Base-by-base conservation (phyloP, 2,113 vertebrate species). In the Clarias magur region DNA sequence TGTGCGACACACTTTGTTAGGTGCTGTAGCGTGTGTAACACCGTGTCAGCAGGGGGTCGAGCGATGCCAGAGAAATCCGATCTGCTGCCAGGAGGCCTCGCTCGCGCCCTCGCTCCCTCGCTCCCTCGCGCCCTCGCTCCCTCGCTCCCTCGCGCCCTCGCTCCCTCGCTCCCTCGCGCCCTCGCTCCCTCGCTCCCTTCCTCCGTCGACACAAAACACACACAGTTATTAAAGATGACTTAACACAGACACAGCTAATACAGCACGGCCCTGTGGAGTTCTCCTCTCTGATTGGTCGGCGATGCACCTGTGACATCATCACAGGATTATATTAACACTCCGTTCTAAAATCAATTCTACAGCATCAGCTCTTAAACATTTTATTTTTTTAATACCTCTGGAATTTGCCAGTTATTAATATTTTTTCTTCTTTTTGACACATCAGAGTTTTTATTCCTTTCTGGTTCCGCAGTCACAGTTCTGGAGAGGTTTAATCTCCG, bases 401-500 rank as follows among this genome's bases (percentile, higher is more conserved):
- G 25, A 65, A n/a, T 65, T 12, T 60, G 19, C 59, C 8, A 21
- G 4, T n/a, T n/a, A 62, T 62, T 21, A 62, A 10, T 9, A 23
- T 8, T n/a, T 25, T 63, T 27, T 67, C 7, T n/a, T 15, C 4
- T 15, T 67, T 67, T 16, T 19, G 12, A 38, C 15, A 7, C 68
- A 9, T 70, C 3, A 7, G 2, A 38, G 6, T 3, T 38, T 72
- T 38, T 19, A 38, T 38, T 8, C 17, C 9, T 72, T 72, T 72
- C 30, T 19, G 5, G 27, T 17, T n/a, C 38, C 38, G 3, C 38
- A 38, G 38, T 38, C 38, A 38, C 38, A 38, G 38, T 38, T 38
- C 38, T 2, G 38, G 38, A 34, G 80, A 38, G 67, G 27, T 73
- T 30, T 89, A 83, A 80, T 83, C 38, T 80, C 34, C 0, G 84